Conservation (phyloP, 64 coral and sea anemone genomes). For the Pocillopora verrucosa region DNA sequence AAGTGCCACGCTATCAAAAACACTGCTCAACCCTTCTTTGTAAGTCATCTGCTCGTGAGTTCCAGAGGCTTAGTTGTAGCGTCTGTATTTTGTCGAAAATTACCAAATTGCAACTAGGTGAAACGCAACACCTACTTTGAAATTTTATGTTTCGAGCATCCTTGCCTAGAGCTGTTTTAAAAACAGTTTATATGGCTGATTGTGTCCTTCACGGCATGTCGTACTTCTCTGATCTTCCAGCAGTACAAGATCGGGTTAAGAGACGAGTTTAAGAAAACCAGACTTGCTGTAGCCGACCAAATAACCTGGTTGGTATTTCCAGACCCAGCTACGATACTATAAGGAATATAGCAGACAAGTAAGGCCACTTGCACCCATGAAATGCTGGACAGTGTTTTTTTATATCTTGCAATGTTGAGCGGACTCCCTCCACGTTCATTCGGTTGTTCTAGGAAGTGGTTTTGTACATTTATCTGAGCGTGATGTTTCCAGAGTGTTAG, state of each 20-base stretch:
- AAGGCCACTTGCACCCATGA: slow-evolving; percentile 11
- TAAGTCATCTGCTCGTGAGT: too few species aligned
- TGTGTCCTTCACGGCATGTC: not conserved
- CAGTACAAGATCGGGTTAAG: not conserved
- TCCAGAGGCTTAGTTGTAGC: too few species aligned
- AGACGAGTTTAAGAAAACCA: not conserved
- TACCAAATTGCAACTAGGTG: too few species aligned
- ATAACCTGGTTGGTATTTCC: too few species aligned
- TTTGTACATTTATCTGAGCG: not conserved
- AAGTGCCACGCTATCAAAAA: too few species aligned
- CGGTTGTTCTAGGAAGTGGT: not conserved
- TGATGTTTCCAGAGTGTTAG: not conserved
- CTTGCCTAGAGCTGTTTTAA: not conserved
- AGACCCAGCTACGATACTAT: not conserved
- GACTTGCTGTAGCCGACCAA: not conserved
- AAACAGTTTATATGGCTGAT: not conserved
- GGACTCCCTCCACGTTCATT: not conserved
- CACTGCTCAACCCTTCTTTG: too few species aligned
- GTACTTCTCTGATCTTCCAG: not conserved
- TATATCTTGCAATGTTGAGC: not conserved
- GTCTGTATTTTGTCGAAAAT: too few species aligned
- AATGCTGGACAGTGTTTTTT: slow-evolving; percentile 1
- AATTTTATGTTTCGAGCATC: not conserved
- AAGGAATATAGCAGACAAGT: not conserved
- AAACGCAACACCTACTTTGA: too few species aligned